Evolutionary conservation across 2,888 invertebrate genomes (phyloP).

Genomic region (Orchestes rusci): DNA sequence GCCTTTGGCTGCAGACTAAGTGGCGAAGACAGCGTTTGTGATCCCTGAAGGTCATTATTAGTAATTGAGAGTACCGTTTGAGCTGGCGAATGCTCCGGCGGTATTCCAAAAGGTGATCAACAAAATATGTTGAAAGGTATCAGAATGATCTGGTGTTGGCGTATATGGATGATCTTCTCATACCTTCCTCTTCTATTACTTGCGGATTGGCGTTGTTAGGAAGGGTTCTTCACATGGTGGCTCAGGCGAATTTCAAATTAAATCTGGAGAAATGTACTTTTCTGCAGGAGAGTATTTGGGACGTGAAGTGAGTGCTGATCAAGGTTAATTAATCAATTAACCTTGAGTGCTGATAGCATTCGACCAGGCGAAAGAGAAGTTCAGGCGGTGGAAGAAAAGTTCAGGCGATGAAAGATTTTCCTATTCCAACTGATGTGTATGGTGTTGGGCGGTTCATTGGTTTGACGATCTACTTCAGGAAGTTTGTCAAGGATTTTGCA

Average conservation of each 20-base stretch:
- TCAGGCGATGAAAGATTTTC: no score
- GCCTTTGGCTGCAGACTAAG: slow-evolving; percentile 27
- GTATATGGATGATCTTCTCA: slow-evolving; percentile 27
- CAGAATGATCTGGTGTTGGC: slow-evolving; percentile 20
- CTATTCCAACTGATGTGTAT: no score
- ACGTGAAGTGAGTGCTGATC: no score
- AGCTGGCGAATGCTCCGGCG: slow-evolving; percentile 34
- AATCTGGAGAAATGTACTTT: slow-evolving; percentile 22
- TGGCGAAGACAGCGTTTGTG: slow-evolving; percentile 32
- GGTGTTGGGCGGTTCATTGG: no score
- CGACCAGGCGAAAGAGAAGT: no score
- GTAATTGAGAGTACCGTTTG: slow-evolving; percentile 35
- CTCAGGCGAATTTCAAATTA: slow-evolving; percentile 3
- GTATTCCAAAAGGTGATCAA: slow-evolving; percentile 26
- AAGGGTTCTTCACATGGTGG: background rate
- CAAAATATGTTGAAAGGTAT: slow-evolving; percentile 22
- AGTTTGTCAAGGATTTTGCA: no score
- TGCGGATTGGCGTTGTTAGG: slow-evolving; percentile 14
- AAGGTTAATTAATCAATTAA: no score
- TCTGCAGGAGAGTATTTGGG: no score
- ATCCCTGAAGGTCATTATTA: slow-evolving; percentile 35
- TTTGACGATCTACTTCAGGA: no score
- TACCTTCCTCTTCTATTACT: slow-evolving; percentile 12
- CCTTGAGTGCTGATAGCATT: no score
- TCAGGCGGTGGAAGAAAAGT: no score